A percentile compares a stretch with the other conserved stretches of the same genome.
phyloP scores from a whole-genome alignment of 2,888 invertebrate genomes.

The Tenthredo livida region DNA sequence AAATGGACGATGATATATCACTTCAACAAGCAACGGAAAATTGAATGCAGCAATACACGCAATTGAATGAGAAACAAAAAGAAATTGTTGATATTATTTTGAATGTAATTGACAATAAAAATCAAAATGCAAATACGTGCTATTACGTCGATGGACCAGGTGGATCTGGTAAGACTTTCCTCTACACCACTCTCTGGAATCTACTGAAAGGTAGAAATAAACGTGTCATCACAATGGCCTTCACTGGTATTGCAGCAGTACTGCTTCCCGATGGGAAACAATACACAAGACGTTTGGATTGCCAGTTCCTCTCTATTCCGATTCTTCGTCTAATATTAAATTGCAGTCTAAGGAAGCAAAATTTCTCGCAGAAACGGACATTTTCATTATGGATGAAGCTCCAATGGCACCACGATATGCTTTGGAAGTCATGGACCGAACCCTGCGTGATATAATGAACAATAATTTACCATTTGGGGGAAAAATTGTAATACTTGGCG shows the following conservation, averaged over 20 bases:
- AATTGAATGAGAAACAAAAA: slow-evolving; percentile 57
- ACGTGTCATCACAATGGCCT: slow-evolving; percentile 55
- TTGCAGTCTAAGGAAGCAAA: slow-evolving; percentile 46
- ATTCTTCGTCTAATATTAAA: slow-evolving; percentile 57
- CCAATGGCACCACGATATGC: slow-evolving; percentile 52
- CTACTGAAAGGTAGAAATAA: slow-evolving; percentile 55
- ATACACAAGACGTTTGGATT: background rate
- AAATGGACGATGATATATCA: background rate
- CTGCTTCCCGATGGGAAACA: slow-evolving; percentile 52
- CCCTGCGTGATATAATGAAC: too few relatives aligned
- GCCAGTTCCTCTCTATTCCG: background rate
- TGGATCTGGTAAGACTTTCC: slow-evolving; percentile 70
- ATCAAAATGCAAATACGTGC: background rate
- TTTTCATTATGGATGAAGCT: slow-evolving; percentile 58
- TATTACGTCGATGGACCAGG: slow-evolving; percentile 71
- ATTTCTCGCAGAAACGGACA: slow-evolving; percentile 16
- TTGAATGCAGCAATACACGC: background rate
- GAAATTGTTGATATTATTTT: slow-evolving; percentile 54
- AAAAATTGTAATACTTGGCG: too few relatives aligned
- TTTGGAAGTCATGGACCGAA: too few relatives aligned
- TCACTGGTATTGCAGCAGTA: slow-evolving; percentile 59
- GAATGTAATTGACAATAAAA: slow-evolving; percentile 23
- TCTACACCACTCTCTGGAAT: slow-evolving; percentile 58
- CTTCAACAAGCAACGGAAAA: background rate
- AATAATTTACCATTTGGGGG: too few relatives aligned